Evolutionary conservation across 1,140 invertebrate species (phyloP), one percentile per base, ranked within the genome.

Genomic region (Brachionus calyciflorus): DNA sequence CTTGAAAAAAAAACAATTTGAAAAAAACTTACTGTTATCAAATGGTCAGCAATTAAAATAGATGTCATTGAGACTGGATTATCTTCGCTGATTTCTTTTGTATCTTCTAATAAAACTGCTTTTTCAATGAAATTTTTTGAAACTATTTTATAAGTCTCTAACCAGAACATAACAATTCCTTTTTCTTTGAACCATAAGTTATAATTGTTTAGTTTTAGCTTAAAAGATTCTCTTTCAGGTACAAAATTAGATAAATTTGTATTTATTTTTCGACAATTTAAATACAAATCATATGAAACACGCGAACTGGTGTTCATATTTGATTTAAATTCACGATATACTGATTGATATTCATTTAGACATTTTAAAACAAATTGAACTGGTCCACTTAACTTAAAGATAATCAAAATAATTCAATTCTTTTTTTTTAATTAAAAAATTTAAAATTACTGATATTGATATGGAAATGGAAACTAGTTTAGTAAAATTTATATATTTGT

Each of bases 341-440:
- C 19, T 10, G 21, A 41, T 40, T 65, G 60, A 44, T 65, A 65
- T n/a, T 65, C 60, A 37, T 26, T 65, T 1, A 65, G 40, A 65
- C 40, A 65, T 26, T 65, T 65, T 24, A 65, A 44, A 14, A 65
- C 60, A 37, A 65, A 44, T 44, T 65, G 60, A 65, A 65, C 60
- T 4, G 60, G 60, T 46, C 60, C 60, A 44, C 60, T 65, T 41
- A 65, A n/a, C 60, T 65, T 44, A 4, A 0, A 60, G 17, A 63
- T 26, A 26, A 26, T 30, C 28, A 55, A 12, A 2, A 9, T 21
- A 28, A 55, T 14, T 26, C 21, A 28, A 14, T 12, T 26, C 28
- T 1, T 7, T 3, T 1, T 2, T n/a, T 1, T 49, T 17, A 12
- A 4, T 2, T 3, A 6, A 17, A 49, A 49, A 55, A 26, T 21